Conservation (phyloP, 2,888 invertebrate species). For the Apantesis nais region DNA sequence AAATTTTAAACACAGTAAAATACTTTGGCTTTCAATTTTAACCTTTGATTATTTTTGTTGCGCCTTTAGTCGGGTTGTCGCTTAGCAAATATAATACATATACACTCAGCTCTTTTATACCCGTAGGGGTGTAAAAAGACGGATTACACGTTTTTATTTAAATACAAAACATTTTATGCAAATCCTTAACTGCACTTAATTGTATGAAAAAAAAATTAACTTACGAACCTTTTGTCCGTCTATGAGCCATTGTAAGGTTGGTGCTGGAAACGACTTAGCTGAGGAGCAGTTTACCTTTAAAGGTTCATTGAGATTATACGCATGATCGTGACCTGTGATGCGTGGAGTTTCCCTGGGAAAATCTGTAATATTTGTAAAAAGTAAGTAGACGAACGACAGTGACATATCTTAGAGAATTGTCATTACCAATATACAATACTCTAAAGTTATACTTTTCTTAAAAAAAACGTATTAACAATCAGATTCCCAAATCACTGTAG, state of each 20-base stretch:
- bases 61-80: too few relatives aligned
- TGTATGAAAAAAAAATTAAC: background rate
- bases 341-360: constrained; percentile 77
- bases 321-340: constrained; percentile 71
- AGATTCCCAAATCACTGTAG: too few relatives aligned
- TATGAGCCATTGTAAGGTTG: constrained; percentile 76
- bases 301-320: constrained; percentile 63
- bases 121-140: background rate
- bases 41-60: too few relatives aligned
- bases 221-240: constrained; percentile 70
- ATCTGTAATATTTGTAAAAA: constrained; percentile 45
- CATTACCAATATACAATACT: background rate
- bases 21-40: too few relatives aligned
- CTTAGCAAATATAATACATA: background rate
- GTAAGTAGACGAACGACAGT: background rate
- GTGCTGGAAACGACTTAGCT: constrained; percentile 75
- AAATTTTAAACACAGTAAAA: too few relatives aligned
- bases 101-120: too few relatives aligned
- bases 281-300: constrained; percentile 79
- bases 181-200: background rate
- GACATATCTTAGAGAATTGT: background rate
- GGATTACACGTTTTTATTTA: background rate
- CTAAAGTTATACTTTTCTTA: too few relatives aligned
- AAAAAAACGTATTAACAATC: too few relatives aligned
- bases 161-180: too few relatives aligned